phyloP scores from a whole-genome alignment of 1,140 invertebrate genomes.

The Drosophila arawakana region DNA sequence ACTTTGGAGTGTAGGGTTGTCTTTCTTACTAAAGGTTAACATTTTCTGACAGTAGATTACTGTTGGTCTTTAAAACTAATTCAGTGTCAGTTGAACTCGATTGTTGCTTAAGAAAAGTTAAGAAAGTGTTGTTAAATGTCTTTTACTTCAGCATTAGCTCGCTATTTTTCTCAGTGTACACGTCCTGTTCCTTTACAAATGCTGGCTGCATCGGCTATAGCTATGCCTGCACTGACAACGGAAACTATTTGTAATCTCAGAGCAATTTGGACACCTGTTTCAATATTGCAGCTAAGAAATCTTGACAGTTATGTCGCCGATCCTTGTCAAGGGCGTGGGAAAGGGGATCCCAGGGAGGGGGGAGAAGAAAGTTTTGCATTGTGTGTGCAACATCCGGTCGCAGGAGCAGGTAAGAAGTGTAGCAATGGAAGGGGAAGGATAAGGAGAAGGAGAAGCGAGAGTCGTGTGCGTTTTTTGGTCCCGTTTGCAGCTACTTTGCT shows the following conservation, averaged over 20 bases:
- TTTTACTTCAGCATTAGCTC: no score
- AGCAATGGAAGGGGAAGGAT: slow-evolving; percentile 7
- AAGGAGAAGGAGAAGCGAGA: slow-evolving; percentile 24
- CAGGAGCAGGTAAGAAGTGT: slow-evolving; percentile 35
- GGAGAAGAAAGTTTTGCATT: slow-evolving; percentile 43
- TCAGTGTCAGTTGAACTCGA: no score
- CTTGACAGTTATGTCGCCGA: slow-evolving; percentile 46
- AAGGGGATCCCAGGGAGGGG: slow-evolving; percentile 1
- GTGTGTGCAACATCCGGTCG: slow-evolving; percentile 68
- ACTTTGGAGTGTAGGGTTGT: no score
- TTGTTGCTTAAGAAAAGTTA: no score
- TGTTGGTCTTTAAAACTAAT: no score
- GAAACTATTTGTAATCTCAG: slow-evolving; percentile 53
- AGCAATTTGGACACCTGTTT: slow-evolving; percentile 71
- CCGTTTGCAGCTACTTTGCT: slow-evolving; percentile 23
- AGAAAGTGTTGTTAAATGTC: no score
- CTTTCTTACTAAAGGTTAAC: no score
- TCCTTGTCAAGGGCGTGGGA: slow-evolving; percentile 34
- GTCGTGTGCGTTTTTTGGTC: not conserved
- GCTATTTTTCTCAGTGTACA: not conserved
- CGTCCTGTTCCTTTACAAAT: not conserved
- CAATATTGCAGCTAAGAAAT: slow-evolving; percentile 66
- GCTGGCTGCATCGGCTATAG: not conserved
- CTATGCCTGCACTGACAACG: slow-evolving; percentile 14
- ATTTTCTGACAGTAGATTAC: no score